Percentiles rank a stretch among this genome's conserved stretches.
These are phyloP conservation scores for Serinus canaria DNA, from an alignment of 2,113 vertebrate genomes.

Conservation along the genomic window DNA sequence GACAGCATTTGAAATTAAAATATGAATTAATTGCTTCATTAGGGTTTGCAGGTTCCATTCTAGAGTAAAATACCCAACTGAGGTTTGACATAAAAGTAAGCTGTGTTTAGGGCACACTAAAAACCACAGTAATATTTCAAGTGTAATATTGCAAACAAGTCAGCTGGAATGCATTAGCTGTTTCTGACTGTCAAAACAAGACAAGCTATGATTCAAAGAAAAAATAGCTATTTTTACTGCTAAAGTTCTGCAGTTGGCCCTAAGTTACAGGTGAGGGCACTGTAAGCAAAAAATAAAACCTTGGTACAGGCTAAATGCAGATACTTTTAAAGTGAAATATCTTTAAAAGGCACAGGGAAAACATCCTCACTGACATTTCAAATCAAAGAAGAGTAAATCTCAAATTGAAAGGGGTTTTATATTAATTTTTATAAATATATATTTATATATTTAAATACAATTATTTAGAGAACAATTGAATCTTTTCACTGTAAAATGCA, in stretches of 20 bases:
- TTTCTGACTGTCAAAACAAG: slow-evolving; percentile 5
- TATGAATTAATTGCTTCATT: neutral
- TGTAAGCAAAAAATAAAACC: slow-evolving; percentile 51
- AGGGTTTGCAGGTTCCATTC: neutral
- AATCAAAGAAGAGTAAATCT: neutral
- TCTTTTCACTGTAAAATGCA: neutral
- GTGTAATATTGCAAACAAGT: neutral
- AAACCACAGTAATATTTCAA: neutral
- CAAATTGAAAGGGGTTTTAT: neutral
- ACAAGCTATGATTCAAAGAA: neutral
- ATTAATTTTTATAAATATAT: too few relatives aligned
- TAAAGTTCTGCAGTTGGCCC: slow-evolving; percentile 25
- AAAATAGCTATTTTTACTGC: neutral
- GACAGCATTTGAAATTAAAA: neutral
- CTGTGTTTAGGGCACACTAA: neutral
- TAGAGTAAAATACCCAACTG: neutral
- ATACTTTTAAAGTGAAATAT: neutral
- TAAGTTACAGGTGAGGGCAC: slow-evolving; percentile 64
- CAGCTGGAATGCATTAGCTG: neutral
- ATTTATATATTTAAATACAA: neutral
- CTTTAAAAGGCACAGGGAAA: neutral
- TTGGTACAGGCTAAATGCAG: neutral
- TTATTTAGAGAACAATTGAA: neutral
- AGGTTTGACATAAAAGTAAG: neutral
- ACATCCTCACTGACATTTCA: neutral